Evolutionary conservation across 2,888 invertebrate genomes (phyloP), one percentile per base, ranked within the genome.

Genomic region (Coecobrya sp.): DNA sequence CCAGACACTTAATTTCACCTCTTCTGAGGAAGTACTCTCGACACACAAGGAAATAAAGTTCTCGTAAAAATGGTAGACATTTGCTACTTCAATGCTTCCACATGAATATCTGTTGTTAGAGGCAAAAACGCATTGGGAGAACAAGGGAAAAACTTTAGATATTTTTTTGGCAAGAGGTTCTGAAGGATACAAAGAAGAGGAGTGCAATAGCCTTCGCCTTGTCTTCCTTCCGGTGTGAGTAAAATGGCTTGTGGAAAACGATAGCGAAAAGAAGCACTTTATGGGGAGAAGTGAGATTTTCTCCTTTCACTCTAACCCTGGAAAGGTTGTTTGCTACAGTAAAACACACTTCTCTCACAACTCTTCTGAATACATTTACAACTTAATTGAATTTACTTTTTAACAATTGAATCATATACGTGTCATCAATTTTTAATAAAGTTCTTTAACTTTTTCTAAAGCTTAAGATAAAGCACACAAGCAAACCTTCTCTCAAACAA

Each of bases 141-240:
- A 82, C 52, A 59, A 30, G 30, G 16, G n/a, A 10, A 36, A 36
- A 19, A 22, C 55, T 65, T 84, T 36, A n/a, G 52, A 11, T 45
- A 55, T 86, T 27, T 49, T 73, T 52, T 22, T 73, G 59, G 86
- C 73, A 86, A 55, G 73, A 27, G 16, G 5, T 55, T 45, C 27
- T 19, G 27, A 86, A 73, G 42, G n/a, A 36, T 70, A 36, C 19
- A n/a, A n/a, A n/a, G n/a, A n/a, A 73, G n/a, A 13, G 13, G 52
- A 88, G 88, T 81, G 81, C 88, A 88, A 45, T 81, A 88, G 84
- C 89, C 59, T 55, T 55, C 52, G 59, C 73, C 45, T 49, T 68
- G 81, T 81, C 82, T 89, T 84, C 73, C 89, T 89, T 89, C 89
- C 89, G 89, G 82, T 79, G 30, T 7, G 45, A 88, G 49, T 45